Evolutionary conservation across 2,888 invertebrate species (phyloP).

Genomic region (Cephus spinipes): DNA sequence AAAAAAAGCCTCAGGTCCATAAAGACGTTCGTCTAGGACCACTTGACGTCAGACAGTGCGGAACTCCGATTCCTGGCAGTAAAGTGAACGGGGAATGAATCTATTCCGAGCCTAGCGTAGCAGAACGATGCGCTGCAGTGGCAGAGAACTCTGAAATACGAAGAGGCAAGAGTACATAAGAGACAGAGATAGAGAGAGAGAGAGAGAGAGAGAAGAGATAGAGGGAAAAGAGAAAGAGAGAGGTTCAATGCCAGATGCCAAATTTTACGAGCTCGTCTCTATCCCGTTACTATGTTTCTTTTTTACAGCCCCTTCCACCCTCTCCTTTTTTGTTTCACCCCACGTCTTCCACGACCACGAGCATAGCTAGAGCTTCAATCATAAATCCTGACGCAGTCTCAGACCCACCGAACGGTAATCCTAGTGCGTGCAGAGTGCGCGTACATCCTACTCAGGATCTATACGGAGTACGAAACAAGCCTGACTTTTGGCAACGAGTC

Average conservation of each 20-base stretch:
- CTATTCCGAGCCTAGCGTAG: conserved; percentile 43
- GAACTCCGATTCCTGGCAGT: conserved; percentile 39
- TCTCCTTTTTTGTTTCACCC: conserved; percentile 12
- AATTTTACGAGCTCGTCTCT: conserved; percentile 43
- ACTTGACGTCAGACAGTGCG: conserved; percentile 53
- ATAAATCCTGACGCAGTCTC: conserved; percentile 52
- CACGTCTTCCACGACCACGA: conserved; percentile 42
- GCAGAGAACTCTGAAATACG: background rate
- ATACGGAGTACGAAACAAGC: conserved; percentile 17
- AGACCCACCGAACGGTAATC: conserved; percentile 41
- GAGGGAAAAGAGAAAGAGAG: conserved; percentile 4
- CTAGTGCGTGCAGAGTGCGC: conserved; percentile 40
- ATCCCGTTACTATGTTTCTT: conserved; percentile 10
- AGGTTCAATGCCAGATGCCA: conserved; percentile 38
- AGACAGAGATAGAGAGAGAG: conserved; percentile 21
- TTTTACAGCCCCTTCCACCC: conserved; percentile 7
- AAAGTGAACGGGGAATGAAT: conserved; percentile 26
- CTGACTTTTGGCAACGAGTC: conserved; percentile 48
- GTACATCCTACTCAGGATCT: background rate
- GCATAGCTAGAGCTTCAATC: conserved; percentile 47
- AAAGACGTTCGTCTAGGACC: conserved; percentile 49
- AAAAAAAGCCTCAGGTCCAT: conserved; percentile 30
- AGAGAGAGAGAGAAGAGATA: conserved; percentile 26
- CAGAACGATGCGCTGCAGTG: conserved; percentile 11
- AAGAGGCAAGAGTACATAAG: conserved; percentile 18